A percentile compares a stretch with the other conserved stretches of the same genome.
Conservation (phyloP, 1,140 invertebrate species). For the Caerostris darwini region DNA sequence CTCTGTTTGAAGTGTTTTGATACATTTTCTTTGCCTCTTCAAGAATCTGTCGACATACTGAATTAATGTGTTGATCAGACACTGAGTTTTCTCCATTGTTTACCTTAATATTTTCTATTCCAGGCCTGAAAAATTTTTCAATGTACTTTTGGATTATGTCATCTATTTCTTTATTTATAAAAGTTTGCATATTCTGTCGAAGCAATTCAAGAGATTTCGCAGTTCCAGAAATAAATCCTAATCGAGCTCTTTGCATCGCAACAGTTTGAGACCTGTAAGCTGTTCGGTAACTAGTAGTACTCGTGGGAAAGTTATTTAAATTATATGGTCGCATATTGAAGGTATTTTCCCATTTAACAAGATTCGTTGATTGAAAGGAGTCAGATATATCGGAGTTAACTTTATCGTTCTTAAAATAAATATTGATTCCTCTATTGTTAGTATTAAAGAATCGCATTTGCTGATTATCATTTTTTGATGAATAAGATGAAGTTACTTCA, state of each 20-base stretch:
- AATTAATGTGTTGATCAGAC: slow-evolving; percentile 88
- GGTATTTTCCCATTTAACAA: slow-evolving; percentile 77
- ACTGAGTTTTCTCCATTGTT: slow-evolving; percentile 89
- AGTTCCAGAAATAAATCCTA: slow-evolving; percentile 82
- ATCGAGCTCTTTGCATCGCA: slow-evolving; percentile 74
- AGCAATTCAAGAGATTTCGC: slow-evolving; percentile 89
- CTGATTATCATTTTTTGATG: slow-evolving; percentile 52
- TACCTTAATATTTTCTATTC: slow-evolving; percentile 88
- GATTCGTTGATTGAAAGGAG: slow-evolving; percentile 4
- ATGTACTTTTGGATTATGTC: slow-evolving; percentile 80
- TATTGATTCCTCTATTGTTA: slow-evolving; percentile 44
- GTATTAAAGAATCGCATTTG: slow-evolving; percentile 57
- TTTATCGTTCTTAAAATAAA: slow-evolving; percentile 69
- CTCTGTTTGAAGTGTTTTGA: slow-evolving; percentile 77
- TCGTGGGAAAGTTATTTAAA: slow-evolving; percentile 75
- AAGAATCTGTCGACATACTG: slow-evolving; percentile 88
- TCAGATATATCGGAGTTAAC: slow-evolving; percentile 55
- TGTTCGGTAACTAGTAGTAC: slow-evolving; percentile 74
- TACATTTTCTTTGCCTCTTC: slow-evolving; percentile 85
- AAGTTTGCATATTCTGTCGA: slow-evolving; percentile 88
- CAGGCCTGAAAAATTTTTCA: slow-evolving; percentile 86
- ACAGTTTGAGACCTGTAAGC: slow-evolving; percentile 77
- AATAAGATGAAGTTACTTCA: slow-evolving; percentile 54
- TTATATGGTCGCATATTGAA: slow-evolving; percentile 78
- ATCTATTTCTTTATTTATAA: slow-evolving; percentile 90